Percentiles rank a stretch among this genome's conserved stretches.
phyloP scores from a whole-genome alignment of 2,113 vertebrate genomes.

The Psittacus erithacus region DNA sequence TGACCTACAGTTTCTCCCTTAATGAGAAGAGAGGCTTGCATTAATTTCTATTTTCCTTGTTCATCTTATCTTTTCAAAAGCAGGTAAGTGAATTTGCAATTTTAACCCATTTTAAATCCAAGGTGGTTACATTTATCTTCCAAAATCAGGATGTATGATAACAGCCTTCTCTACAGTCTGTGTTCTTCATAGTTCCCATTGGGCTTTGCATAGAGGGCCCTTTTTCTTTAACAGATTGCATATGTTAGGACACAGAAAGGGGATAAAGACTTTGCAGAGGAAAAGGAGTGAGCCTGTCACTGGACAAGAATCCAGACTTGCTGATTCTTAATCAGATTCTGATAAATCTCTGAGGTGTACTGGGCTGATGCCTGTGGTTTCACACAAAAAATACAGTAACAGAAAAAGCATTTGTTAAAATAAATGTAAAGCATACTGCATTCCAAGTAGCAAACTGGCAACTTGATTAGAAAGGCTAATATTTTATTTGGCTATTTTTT shows the following conservation, averaged over 20 bases:
- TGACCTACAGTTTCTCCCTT: background rate
- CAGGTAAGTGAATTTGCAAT: background rate
- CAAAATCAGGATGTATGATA: background rate
- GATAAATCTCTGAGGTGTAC: background rate
- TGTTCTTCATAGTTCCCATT: background rate
- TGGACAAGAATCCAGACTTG: background rate
- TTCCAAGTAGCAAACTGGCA: background rate
- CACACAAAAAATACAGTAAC: background rate
- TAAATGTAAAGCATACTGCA: accelerated
- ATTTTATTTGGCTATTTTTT: background rate
- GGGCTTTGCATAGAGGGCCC: background rate
- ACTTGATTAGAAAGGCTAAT: background rate
- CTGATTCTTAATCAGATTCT: background rate
- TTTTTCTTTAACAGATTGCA: background rate
- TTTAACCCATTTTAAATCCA: background rate
- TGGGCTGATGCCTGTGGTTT: background rate
- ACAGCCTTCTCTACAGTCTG: background rate
- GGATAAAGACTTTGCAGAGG: background rate
- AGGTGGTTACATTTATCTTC: background rate
- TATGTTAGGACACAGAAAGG: background rate
- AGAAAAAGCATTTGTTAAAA: background rate
- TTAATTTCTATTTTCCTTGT: background rate
- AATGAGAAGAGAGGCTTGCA: background rate
- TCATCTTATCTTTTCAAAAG: background rate
- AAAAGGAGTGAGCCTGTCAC: background rate